Conservation (phyloP, 2,113 vertebrate species). For the Stegostoma tigrinum region DNA sequence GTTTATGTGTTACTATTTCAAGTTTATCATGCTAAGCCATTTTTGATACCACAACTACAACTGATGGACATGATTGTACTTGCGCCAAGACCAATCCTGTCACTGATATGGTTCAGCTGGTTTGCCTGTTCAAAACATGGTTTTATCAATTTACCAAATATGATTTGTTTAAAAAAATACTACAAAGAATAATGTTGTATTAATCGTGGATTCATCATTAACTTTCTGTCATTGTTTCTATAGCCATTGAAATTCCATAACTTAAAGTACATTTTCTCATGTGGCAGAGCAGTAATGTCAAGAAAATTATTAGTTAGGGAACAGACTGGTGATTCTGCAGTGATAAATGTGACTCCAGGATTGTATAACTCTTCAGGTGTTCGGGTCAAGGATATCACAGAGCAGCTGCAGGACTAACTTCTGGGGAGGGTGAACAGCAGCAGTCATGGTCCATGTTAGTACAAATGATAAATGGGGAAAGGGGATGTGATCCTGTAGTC, state of each 20-base stretch:
- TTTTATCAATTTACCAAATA: not conserved
- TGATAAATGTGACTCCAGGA: too few species aligned
- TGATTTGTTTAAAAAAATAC: not conserved
- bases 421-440: too few species aligned
- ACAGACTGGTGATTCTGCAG: too few species aligned
- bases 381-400: too few species aligned
- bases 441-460: too few species aligned
- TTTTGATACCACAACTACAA: not conserved
- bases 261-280: not conserved
- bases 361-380: too few species aligned
- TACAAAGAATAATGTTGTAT: not conserved
- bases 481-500: too few species aligned
- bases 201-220: not conserved
- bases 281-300: not conserved
- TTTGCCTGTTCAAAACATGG: not conserved
- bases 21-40: not conserved
- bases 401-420: too few species aligned
- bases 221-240: not conserved
- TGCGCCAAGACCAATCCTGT: not conserved
- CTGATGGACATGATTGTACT: not conserved
- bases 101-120: not conserved
- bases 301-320: too few species aligned
- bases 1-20: constrained; percentile 18
- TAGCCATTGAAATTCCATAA: not conserved
- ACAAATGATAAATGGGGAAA: too few species aligned